Conservation (phyloP, 2,113 vertebrate species). For the Sprattus sprattus region DNA sequence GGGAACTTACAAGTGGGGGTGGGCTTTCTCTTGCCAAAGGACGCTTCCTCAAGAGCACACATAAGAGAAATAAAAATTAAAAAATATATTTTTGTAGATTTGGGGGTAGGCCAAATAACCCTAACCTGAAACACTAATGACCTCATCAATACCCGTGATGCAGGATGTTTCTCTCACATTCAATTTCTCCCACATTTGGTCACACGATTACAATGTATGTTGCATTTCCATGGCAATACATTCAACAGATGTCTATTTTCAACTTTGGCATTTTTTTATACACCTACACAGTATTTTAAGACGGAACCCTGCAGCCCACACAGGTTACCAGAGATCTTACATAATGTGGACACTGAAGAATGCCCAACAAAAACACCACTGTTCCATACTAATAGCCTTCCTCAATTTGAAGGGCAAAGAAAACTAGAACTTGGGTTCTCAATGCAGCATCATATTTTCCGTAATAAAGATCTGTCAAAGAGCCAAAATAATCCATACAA, state of each 20-base stretch:
- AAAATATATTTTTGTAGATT: too few relatives aligned
- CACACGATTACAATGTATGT: not conserved
- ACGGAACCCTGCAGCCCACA: conserved; percentile 25
- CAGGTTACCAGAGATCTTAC: not conserved
- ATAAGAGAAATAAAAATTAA: too few relatives aligned
- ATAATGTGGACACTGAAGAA: not conserved
- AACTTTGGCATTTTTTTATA: conserved; percentile 38
- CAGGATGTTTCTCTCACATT: too few relatives aligned
- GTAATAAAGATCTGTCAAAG: not conserved
- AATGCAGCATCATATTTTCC: not conserved
- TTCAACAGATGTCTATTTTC: conserved; percentile 41
- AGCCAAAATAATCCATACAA: not conserved
- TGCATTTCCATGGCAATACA: conserved; percentile 59
- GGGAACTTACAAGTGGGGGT: too few relatives aligned
- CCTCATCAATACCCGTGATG: too few relatives aligned
- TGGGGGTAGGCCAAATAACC: too few relatives aligned
- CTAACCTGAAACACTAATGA: too few relatives aligned
- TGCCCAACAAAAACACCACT: too few relatives aligned
- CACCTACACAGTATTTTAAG: conserved; percentile 39
- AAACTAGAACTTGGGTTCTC: not conserved
- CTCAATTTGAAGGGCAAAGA: not conserved
- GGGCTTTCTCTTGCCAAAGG: too few relatives aligned
- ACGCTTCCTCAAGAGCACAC: too few relatives aligned
- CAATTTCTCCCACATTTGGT: too few relatives aligned
- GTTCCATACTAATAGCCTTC: not conserved